Evolutionary conservation across 2,888 invertebrate species (phyloP).

Genomic region (Drosophila colorata): DNA sequence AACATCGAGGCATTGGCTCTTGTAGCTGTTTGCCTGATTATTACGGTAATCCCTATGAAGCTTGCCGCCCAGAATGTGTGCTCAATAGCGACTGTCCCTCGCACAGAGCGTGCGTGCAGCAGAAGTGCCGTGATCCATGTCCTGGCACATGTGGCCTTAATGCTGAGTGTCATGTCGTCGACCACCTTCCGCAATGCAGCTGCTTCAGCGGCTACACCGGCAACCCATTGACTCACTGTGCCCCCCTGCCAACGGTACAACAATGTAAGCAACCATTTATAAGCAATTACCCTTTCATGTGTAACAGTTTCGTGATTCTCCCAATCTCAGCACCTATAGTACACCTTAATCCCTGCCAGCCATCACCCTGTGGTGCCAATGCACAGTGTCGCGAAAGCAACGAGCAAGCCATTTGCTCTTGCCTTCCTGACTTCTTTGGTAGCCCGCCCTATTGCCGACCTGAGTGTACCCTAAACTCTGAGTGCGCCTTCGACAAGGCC

Average conservation of each 20-base stretch:
- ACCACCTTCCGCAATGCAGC: constrained; percentile 91
- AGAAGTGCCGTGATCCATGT: constrained; percentile 93
- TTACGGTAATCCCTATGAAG: constrained; percentile 88
- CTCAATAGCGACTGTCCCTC: constrained; percentile 92
- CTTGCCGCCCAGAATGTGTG: constrained; percentile 92
- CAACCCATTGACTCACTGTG: constrained; percentile 89
- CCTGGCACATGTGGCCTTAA: constrained; percentile 91
- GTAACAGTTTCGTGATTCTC: constrained; percentile 13
- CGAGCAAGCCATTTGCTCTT: constrained; percentile 89
- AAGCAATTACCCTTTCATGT: neutral
- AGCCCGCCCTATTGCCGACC: constrained; percentile 92
- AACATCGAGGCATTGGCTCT: constrained; percentile 88
- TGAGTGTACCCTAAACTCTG: constrained; percentile 90
- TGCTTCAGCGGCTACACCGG: constrained; percentile 89
- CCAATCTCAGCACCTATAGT: constrained; percentile 67
- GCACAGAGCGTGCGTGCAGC: constrained; percentile 90
- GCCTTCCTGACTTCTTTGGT: constrained; percentile 89
- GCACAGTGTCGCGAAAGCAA: constrained; percentile 87
- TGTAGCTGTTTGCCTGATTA: constrained; percentile 90
- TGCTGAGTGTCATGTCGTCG: constrained; percentile 90
- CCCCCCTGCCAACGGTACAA: constrained; percentile 78
- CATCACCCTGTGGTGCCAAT: constrained; percentile 89
- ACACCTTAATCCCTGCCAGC: constrained; percentile 87
- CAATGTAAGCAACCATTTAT: constrained; percentile 86
- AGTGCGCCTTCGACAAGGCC: constrained; percentile 88